Evolutionary conservation across 2,888 invertebrate species (phyloP).

Genomic region (Macaria liturata): DNA sequence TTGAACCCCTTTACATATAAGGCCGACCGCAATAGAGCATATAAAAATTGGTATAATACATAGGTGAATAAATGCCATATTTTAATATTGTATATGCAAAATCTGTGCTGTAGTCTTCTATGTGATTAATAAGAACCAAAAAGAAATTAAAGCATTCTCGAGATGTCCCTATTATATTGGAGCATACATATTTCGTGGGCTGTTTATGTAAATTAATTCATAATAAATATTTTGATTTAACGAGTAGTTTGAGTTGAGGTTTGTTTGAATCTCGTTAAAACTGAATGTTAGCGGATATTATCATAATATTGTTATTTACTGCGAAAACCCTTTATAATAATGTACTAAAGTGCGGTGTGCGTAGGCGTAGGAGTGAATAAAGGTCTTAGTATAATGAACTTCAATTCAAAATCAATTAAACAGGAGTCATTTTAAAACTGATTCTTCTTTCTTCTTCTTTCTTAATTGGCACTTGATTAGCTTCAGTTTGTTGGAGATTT

Average conservation of each 20-base stretch:
- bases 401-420: too few species aligned
- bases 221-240: conserved; percentile 80
- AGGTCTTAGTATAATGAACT: too few species aligned
- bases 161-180: conserved; percentile 37
- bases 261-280: conserved; percentile 69
- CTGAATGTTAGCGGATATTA: conserved; percentile 66
- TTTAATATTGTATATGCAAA: too few species aligned
- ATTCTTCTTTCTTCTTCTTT: too few species aligned
- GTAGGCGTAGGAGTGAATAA: conserved; percentile 16
- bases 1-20: too few species aligned
- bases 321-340: conserved; percentile 33
- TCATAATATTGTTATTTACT: conserved; percentile 76
- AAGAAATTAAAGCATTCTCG: conserved; percentile 1
- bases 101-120: too few species aligned
- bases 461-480: too few species aligned
- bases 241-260: conserved; percentile 67
- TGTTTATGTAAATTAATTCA: conserved; percentile 78
- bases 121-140: conserved; percentile 1
- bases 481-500: too few species aligned
- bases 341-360: conserved; percentile 26
- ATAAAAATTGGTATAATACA: too few species aligned
- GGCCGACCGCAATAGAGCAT: too few species aligned
- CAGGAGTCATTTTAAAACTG: too few species aligned
- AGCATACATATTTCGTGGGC: conserved; percentile 63
- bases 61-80: too few species aligned